A percentile compares a stretch with the other conserved stretches of the same genome.
These are phyloP conservation scores for Hypsibius dujardini DNA, from an alignment of 1,140 invertebrate genomes.

Conservation along the genomic window DNA sequence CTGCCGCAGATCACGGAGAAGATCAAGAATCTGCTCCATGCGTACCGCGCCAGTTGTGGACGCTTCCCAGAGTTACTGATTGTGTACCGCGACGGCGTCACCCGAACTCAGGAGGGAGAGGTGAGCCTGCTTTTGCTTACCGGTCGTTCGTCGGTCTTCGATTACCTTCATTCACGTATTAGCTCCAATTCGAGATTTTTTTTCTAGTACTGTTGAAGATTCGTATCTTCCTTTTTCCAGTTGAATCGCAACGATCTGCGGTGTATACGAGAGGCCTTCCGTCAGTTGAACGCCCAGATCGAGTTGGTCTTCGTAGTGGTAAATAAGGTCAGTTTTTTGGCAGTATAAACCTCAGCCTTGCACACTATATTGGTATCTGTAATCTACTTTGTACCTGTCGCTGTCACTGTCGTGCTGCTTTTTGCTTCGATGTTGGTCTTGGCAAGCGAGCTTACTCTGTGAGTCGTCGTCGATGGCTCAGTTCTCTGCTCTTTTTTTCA, in stretches of 20 bases:
- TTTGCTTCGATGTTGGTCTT: no score
- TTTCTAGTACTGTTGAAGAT: no score
- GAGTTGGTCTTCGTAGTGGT: slow-evolving; percentile 51
- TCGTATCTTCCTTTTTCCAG: not conserved
- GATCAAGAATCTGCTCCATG: not conserved
- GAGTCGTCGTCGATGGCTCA: no score
- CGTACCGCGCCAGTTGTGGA: not conserved
- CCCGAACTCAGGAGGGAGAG: slow-evolving; percentile 2
- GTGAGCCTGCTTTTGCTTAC: not conserved
- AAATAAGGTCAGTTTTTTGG: slow-evolving; percentile 42
- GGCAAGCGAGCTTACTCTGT: no score
- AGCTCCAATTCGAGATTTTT: no score
- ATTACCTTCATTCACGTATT: no score
- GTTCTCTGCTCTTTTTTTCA: no score
- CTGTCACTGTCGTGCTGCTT: no score
- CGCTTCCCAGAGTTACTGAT: not conserved
- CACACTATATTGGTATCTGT: no score
- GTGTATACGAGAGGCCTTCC: not conserved
- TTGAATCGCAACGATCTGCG: not conserved
- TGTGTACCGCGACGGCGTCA: slow-evolving; percentile 14
- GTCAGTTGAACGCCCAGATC: not conserved
- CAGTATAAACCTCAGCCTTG: no score
- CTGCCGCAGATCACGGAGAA: not conserved
- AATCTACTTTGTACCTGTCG: no score
- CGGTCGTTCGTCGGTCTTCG: not conserved